phyloP scores from a whole-genome alignment of 2,113 vertebrate genomes.

The Protobothrops flavoviridis region DNA sequence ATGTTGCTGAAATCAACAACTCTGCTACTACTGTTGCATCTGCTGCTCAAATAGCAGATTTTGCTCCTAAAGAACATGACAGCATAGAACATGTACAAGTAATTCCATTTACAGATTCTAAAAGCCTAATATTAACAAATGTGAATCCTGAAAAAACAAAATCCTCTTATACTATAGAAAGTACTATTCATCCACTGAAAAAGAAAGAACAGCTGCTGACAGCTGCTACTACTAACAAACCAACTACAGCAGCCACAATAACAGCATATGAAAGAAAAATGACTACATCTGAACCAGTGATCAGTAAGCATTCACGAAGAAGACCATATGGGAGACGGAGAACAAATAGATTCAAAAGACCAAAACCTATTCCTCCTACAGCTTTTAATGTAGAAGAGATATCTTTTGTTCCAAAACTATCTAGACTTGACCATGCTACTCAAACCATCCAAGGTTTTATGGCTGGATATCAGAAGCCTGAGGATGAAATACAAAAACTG shows the following conservation, averaged over 20 bases:
- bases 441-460: not conserved
- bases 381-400: not conserved
- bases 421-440: conserved; percentile 6
- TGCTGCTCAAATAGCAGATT: not conserved
- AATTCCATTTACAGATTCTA: not conserved
- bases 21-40: conserved; percentile 23
- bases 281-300: conserved; percentile 4
- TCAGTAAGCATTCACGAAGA: conserved; percentile 62
- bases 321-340: conserved; percentile 70
- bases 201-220: not conserved
- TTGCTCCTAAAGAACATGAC: not conserved
- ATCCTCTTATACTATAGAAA: accelerated
- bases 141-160: not conserved
- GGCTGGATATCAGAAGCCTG: not conserved
- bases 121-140: not conserved
- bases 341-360: conserved; percentile 70
- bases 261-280: conserved; percentile 18
- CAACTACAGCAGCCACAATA: not conserved
- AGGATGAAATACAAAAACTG: not conserved
- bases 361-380: not conserved
- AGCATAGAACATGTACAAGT: not conserved
- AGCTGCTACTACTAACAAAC: accelerated
- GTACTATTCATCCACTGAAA: not conserved
- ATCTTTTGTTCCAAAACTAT: not conserved
- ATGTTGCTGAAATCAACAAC: not conserved